phyloP scores from a whole-genome alignment of 30 jellyfish, hydroid and myxozoan genomes.

The Aurelia aurita complex sp. Pacific region DNA sequence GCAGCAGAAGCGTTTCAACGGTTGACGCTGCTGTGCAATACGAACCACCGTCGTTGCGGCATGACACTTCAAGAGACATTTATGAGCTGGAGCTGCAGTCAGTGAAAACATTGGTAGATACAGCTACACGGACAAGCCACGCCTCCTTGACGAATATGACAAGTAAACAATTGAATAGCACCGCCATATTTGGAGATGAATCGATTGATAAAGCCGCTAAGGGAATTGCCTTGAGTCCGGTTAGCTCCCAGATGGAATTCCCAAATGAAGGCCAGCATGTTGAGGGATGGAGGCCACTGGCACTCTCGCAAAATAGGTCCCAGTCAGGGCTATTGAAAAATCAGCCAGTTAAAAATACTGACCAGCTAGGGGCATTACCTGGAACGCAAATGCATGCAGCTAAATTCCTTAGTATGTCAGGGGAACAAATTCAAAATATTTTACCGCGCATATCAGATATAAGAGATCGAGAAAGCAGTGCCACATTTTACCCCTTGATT shows the following conservation, averaged over 20 bases:
- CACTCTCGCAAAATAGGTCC: background rate
- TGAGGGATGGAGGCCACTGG: constrained; percentile 35
- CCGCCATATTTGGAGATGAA: constrained; percentile 36
- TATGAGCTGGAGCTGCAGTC: too few relatives aligned
- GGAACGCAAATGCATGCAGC: background rate
- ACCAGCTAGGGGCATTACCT: too few relatives aligned
- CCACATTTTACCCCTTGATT: constrained; percentile 36
- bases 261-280: constrained; percentile 1
- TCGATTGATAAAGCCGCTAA: constrained; percentile 27
- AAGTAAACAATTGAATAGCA: constrained; percentile 36
- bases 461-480: constrained; percentile 36
- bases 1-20: constrained; percentile 6
- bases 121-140: background rate
- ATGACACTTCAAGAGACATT: background rate
- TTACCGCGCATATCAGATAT: constrained; percentile 49
- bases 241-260: constrained; percentile 5
- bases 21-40: constrained; percentile 35
- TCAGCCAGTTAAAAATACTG: background rate
- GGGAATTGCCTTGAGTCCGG: constrained; percentile 44
- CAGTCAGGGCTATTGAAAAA: background rate
- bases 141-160: constrained; percentile 1
- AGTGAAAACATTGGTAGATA: background rate
- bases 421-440: constrained; percentile 29
- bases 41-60: background rate
- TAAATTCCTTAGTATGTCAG: constrained; percentile 3